These are phyloP conservation scores for Gouania willdenowi DNA, from an alignment of 2,797 vertebrate genomes.

Conservation along the genomic window DNA sequence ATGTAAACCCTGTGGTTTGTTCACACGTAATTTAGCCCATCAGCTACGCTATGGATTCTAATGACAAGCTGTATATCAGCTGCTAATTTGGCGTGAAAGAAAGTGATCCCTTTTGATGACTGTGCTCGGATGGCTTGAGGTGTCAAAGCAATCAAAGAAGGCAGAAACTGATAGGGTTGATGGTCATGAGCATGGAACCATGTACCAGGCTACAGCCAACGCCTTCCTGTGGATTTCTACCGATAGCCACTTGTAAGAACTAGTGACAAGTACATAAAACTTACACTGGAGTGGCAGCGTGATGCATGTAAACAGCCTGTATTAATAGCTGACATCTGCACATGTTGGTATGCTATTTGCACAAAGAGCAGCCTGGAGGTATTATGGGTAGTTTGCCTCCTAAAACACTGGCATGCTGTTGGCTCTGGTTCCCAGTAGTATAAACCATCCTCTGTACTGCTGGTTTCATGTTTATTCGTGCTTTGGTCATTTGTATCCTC, in stretches of 20 bases:
- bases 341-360: slow-evolving; percentile 42
- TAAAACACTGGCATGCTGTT: slow-evolving; percentile 54
- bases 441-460: slow-evolving; percentile 34
- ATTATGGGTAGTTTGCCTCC: slow-evolving; percentile 42
- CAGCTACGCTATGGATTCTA: slow-evolving; percentile 5
- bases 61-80: slow-evolving; percentile 52
- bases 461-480: slow-evolving; percentile 54
- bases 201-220: slow-evolving; percentile 51
- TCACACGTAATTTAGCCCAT: slow-evolving; percentile 25
- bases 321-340: slow-evolving; percentile 56
- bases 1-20: slow-evolving; percentile 26
- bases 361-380: slow-evolving; percentile 20
- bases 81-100: slow-evolving; percentile 48
- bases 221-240: slow-evolving; percentile 48
- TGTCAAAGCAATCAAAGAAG: slow-evolving; percentile 41
- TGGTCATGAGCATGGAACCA: slow-evolving; percentile 30
- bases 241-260: slow-evolving; percentile 56
- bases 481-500: slow-evolving; percentile 63
- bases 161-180: slow-evolving; percentile 59
- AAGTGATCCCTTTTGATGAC: slow-evolving; percentile 47
- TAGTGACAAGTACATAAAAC: slow-evolving; percentile 41
- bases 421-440: slow-evolving; percentile 25
- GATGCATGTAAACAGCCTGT: slow-evolving; percentile 59
- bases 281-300: slow-evolving; percentile 25
- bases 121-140: slow-evolving; percentile 23